Evolutionary conservation across 2,797 vertebrate species (phyloP).

Genomic region (Pachyuromys duprasi): DNA sequence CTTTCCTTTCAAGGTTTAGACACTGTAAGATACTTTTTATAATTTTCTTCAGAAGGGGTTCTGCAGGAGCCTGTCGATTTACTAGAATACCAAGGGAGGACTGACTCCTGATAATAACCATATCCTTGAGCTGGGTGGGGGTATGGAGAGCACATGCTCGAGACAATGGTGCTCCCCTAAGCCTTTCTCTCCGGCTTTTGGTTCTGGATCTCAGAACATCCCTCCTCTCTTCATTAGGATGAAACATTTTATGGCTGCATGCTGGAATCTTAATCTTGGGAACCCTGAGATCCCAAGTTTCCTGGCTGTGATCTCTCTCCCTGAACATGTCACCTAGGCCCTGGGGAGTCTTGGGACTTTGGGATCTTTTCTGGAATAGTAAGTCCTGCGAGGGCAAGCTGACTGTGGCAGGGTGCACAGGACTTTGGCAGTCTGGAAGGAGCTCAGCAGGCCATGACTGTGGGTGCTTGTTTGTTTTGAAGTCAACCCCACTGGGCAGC

Average conservation of each 20-base stretch:
- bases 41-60: not conserved
- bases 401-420: not conserved
- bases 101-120: not conserved
- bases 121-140: not conserved
- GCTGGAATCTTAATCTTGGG: not conserved
- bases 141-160: not conserved
- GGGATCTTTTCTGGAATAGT: not conserved
- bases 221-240: not conserved
- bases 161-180: not conserved
- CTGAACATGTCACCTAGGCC: fast-evolving
- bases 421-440: not conserved
- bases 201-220: not conserved
- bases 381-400: not conserved
- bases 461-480: not conserved
- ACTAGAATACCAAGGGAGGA: not conserved
- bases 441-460: not conserved
- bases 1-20: not conserved
- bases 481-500: not conserved
- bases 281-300: not conserved
- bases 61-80: not conserved
- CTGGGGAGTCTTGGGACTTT: not conserved
- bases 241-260: not conserved
- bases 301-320: not conserved
- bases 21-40: not conserved
- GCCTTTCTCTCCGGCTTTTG: not conserved